Percentiles rank a stretch among this genome's conserved stretches.
Conservation (phyloP, 2,797 vertebrate genomes). For the Neosilurus hyrtlii region DNA sequence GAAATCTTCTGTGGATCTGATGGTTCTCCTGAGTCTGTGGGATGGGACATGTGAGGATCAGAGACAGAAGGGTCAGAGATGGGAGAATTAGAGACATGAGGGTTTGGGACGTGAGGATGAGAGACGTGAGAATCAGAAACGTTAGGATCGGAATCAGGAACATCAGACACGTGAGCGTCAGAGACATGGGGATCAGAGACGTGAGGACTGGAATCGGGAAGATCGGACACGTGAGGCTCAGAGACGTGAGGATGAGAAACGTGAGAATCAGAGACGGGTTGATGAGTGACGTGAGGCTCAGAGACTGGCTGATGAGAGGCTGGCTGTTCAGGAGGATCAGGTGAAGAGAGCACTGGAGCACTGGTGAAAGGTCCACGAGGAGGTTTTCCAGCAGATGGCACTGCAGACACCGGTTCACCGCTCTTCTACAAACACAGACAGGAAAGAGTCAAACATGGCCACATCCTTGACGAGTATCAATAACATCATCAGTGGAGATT, state of each 20-base stretch:
- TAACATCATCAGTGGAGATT: neutral
- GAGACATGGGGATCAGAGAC: neutral
- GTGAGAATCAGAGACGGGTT: neutral
- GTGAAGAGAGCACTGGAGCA: constrained; percentile 16
- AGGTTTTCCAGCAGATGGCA: constrained; percentile 42
- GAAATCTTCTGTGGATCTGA: constrained; percentile 1
- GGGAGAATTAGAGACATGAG: too few relatives aligned
- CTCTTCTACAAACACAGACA: constrained; percentile 41
- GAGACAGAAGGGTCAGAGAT: neutral
- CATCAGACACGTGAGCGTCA: too few relatives aligned
- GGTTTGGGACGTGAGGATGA: neutral
- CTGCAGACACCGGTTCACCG: constrained; percentile 36
- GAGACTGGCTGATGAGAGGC: neutral
- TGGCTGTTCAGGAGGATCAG: neutral
- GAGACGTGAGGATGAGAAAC: neutral
- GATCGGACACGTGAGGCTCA: neutral
- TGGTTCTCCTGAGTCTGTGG: constrained; percentile 12
- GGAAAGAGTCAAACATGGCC: constrained; percentile 1
- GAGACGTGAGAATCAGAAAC: neutral
- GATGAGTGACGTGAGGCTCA: neutral
- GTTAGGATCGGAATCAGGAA: neutral
- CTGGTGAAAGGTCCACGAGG: neutral
- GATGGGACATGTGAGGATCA: constrained; percentile 3
- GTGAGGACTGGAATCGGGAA: neutral
- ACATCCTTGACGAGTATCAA: neutral